phyloP scores from a whole-genome alignment of 2,113 vertebrate species.

The Castor canadensis region DNA sequence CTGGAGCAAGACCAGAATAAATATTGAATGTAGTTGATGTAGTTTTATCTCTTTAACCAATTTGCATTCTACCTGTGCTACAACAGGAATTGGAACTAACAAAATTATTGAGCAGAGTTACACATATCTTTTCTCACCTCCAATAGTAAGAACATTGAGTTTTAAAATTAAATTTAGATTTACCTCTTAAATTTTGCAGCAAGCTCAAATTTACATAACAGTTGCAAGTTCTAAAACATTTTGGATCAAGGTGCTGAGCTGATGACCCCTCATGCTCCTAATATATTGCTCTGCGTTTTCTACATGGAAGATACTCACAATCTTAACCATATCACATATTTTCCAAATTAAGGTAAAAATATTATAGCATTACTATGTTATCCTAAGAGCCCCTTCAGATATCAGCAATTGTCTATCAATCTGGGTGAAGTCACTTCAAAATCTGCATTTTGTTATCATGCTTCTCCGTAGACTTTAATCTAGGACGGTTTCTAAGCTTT shows the following conservation, averaged over 20 bases:
- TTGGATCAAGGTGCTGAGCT: background rate
- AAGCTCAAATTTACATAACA: background rate
- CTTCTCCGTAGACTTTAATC: background rate
- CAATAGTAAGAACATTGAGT: background rate
- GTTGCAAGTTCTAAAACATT: background rate
- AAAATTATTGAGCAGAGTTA: background rate
- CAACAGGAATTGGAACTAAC: background rate
- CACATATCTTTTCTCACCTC: background rate
- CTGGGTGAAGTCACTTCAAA: background rate
- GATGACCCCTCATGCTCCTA: background rate
- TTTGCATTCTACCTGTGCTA: background rate
- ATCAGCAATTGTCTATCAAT: background rate
- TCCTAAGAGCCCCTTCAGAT: background rate
- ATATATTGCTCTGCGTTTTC: background rate
- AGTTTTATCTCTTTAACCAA: background rate
- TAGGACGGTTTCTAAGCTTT: background rate
- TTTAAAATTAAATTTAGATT: background rate
- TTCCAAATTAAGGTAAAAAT: background rate
- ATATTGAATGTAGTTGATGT: background rate
- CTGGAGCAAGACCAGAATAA: background rate
- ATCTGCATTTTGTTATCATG: background rate
- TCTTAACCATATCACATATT: background rate
- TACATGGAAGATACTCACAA: background rate
- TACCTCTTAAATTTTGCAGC: background rate
- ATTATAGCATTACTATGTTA: background rate